Evolutionary conservation across 1,140 invertebrate genomes (phyloP).

Genomic region (Eumaeus atala): DNA sequence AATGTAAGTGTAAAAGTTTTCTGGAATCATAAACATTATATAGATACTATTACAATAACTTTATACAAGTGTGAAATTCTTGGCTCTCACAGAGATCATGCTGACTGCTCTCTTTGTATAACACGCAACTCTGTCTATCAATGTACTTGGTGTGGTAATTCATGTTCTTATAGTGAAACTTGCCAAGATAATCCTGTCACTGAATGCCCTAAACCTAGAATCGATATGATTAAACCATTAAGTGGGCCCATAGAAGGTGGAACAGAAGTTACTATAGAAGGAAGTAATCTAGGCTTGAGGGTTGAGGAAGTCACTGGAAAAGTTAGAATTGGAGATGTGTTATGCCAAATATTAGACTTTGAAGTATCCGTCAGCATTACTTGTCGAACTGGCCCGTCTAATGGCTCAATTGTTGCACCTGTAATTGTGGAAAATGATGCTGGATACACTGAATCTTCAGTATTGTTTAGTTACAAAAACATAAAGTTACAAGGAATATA

Average conservation of each 20-base stretch:
- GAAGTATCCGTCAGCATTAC: constrained; percentile 94
- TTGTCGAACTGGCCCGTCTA: constrained; percentile 87
- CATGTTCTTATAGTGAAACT: constrained; percentile 88
- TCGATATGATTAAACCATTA: constrained; percentile 95
- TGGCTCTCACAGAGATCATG: constrained; percentile 91
- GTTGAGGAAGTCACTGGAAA: constrained; percentile 93
- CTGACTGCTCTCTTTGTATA: constrained; percentile 95
- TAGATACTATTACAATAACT: constrained; percentile 91
- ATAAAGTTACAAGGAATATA: constrained; percentile 86
- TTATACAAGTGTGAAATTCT: constrained; percentile 96
- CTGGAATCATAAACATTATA: constrained; percentile 94
- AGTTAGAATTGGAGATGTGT: constrained; percentile 92
- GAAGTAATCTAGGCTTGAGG: constrained; percentile 94
- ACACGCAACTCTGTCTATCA: constrained; percentile 90
- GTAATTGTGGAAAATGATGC: constrained; percentile 93
- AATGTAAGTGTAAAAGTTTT: constrained; percentile 91
- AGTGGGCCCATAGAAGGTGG: constrained; percentile 97
- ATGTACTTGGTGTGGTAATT: constrained; percentile 93
- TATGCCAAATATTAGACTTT: constrained; percentile 91
- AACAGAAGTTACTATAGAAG: constrained; percentile 95
- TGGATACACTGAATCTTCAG: constrained; percentile 90
- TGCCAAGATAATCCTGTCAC: constrained; percentile 82
- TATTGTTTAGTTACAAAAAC: constrained; percentile 93
- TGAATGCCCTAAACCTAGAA: constrained; percentile 93
- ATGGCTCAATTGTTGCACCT: constrained; percentile 83